phyloP scores from a whole-genome alignment of 2,888 invertebrate species.

The Drosophila kuntzei region DNA sequence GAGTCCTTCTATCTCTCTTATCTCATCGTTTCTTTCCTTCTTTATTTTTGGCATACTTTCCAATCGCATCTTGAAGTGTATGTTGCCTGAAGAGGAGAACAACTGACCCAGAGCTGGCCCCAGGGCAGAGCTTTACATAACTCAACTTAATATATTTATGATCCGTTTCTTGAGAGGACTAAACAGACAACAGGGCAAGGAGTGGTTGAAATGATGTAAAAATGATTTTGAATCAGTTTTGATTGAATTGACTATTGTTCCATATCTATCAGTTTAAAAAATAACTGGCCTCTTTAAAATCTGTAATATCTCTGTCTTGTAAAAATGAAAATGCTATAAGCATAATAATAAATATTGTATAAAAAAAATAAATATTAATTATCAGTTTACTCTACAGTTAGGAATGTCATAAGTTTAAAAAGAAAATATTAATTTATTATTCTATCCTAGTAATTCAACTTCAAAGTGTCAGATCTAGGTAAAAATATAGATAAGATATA shows the following conservation, averaged over 20 bases:
- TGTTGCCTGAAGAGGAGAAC: neutral
- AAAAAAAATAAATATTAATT: too few relatives aligned
- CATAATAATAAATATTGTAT: too few relatives aligned
- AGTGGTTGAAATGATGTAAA: conserved; percentile 15
- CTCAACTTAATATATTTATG: conserved; percentile 31
- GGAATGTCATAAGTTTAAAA: neutral
- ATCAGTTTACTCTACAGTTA: neutral
- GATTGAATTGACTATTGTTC: neutral
- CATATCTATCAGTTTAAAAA: too few relatives aligned
- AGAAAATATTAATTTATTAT: neutral
- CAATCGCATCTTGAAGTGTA: conserved; percentile 3
- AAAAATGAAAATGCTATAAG: too few relatives aligned
- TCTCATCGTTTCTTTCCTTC: neutral
- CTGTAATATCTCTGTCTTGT: too few relatives aligned
- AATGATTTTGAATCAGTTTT: conserved; percentile 32
- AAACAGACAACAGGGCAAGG: neutral
- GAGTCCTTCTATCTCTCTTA: neutral
- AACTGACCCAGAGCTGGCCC: conserved; percentile 20
- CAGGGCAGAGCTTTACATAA: conserved; percentile 28
- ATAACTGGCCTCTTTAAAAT: too few relatives aligned
- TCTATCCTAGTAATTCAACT: too few relatives aligned
- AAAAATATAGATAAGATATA: too few relatives aligned
- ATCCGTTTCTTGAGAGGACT: conserved; percentile 8
- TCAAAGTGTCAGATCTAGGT: too few relatives aligned
- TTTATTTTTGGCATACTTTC: conserved; percentile 37